Base-by-base conservation (phyloP, 2,113 vertebrate genomes). In the Rafetus swinhoei region DNA sequence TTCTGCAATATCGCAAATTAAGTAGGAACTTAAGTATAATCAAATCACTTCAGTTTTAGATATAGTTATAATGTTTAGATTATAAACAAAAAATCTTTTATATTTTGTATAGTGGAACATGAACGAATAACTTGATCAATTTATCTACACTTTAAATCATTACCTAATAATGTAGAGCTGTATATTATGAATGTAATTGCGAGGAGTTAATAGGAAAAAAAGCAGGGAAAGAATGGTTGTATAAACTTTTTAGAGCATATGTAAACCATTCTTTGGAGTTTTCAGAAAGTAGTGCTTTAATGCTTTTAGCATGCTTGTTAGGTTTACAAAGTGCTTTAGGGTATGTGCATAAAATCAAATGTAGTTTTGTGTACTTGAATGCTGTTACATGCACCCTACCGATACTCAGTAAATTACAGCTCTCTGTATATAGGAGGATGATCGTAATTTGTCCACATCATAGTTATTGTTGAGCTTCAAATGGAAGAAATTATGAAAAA, bases 341-440 rank as follows among this genome's bases (percentile, higher is more conserved):
- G 39, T 76, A 45, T 3, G 12, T 76, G 39, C 19, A 50, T 76
- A 76, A 76, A 76, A 76, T 76, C 32, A 19, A 13, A 25, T 76
- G 2, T 8, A n/a, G 27, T 3, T 92, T 1, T 25, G n/a, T 62
- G 24, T 74, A 86, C 54, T 87, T 24, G 16, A 16, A 35, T 53
- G 35, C 53, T 55, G 18, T 1, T 69, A 7, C 2, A 7, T 35
- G 4, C 18, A 14, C 11, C 56, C 0, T 77, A 9, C 6, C 10
- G 7, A 27, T 35, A 19, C 2, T 32, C 15, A 81, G 5, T 24
- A 76, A 76, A 76, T 76, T 45, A 76, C 11, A 76, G 6, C 22
- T 76, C 35, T 76, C 5, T 18, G 32, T 50, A 5, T 76, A 14
- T 50, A 11, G 39, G 24, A 45, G 72, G 39, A 25, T 45, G 19